phyloP scores from a whole-genome alignment of 2,797 vertebrate species.

The Melanitta fusca region DNA sequence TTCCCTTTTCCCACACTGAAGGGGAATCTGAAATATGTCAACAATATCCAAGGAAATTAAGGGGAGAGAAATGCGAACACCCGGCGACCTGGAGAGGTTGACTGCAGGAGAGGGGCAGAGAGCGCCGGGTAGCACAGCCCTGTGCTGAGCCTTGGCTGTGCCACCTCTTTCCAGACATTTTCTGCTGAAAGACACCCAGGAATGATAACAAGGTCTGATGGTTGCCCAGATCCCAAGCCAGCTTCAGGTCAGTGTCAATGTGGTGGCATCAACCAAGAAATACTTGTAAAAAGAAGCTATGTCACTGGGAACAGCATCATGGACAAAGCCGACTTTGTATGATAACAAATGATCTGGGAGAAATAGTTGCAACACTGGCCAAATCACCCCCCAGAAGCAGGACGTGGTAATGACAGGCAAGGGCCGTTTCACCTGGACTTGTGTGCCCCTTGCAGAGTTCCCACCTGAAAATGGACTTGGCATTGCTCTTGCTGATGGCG shows the following conservation, averaged over 20 bases:
- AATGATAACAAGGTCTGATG: neutral
- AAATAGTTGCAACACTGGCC: neutral
- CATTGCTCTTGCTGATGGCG: neutral
- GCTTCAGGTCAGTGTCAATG: neutral
- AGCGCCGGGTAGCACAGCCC: fast-evolving
- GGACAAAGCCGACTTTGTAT: neutral
- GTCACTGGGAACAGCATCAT: neutral
- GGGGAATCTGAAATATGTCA: slow-evolving; percentile 67
- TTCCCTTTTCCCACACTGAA: slow-evolving; percentile 57
- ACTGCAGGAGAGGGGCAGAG: neutral
- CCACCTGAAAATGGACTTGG: neutral
- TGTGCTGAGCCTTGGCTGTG: neutral
- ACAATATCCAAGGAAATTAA: neutral
- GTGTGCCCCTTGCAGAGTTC: fast-evolving
- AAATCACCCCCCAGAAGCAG: neutral
- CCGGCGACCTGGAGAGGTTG: neutral
- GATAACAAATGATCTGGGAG: neutral
- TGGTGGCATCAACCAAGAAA: neutral
- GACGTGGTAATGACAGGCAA: neutral
- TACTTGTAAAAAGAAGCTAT: neutral
- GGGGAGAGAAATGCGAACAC: neutral
- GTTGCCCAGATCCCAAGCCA: neutral
- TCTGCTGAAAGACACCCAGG: neutral
- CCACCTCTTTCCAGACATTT: neutral
- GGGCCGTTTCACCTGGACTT: neutral